Conservation (phyloP, 2,113 vertebrate genomes). For the Lutjanus erythropterus region DNA sequence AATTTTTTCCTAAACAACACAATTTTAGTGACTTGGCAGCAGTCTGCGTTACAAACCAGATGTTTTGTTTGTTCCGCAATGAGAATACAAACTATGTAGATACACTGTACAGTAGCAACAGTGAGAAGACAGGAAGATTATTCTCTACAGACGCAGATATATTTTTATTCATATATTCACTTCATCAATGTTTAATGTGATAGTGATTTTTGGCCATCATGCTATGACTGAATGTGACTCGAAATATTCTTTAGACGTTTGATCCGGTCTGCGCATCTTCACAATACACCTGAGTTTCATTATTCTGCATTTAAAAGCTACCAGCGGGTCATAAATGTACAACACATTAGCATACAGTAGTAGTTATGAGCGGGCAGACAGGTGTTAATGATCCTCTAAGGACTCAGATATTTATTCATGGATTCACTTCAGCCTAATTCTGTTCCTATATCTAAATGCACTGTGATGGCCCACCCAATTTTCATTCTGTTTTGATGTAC, state of each 20-base stretch:
- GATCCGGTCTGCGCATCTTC: constrained; percentile 33
- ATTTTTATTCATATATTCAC: constrained; percentile 73
- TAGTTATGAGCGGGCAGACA: constrained; percentile 64
- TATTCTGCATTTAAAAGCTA: constrained; percentile 68
- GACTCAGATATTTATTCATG: constrained; percentile 78
- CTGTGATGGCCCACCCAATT: constrained; percentile 50
- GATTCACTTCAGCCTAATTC: constrained; percentile 69
- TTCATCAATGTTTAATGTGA: constrained; percentile 71
- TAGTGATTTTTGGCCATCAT: constrained; percentile 39
- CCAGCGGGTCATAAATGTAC: constrained; percentile 59
- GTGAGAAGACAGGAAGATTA: constrained; percentile 27
- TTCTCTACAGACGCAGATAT: constrained; percentile 30
- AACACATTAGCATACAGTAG: constrained; percentile 72
- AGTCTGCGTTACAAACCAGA: neutral
- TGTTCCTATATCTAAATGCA: constrained; percentile 53
- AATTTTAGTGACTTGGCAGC: neutral
- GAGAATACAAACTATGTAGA: neutral
- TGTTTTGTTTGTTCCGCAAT: neutral
- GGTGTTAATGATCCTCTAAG: constrained; percentile 77
- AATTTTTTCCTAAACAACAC: neutral
- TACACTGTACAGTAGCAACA: constrained; percentile 16
- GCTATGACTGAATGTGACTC: constrained; percentile 44
- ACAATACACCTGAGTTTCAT: constrained; percentile 64
- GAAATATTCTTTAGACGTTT: constrained; percentile 66
- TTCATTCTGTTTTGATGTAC: constrained; percentile 55